Evolutionary conservation across 2,888 invertebrate genomes (phyloP), one percentile per base, ranked within the genome.

Genomic region (Tenthredo notha): DNA sequence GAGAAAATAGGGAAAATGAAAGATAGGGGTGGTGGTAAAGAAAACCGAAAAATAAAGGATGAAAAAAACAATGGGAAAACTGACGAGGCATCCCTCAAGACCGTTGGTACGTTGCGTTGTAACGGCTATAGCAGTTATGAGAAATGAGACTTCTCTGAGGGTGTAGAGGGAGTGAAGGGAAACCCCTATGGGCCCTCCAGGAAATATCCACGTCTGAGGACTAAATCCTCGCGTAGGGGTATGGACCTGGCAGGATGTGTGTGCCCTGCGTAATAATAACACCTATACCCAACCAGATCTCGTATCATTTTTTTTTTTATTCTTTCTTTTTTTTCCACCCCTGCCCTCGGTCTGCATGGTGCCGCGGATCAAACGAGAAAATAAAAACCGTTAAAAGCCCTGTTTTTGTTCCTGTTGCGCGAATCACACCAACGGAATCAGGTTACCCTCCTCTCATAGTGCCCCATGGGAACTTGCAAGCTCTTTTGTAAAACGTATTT

Each of bases 171-270:
- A 5, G 78, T 1, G 50, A 77, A 18, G 75, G 47, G 72, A 29
- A 40, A 15, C 72, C 25, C 33, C 50, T 54, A 10, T 58, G 58
- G 61, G 61, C 37, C 58, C 37, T 50, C 37, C 15, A 61, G 50
- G 58, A 80, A 61, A 80, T 61, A 61, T 61, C 61, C 78, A 80
- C 78, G 58, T 80, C 78, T 61, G n/a, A 61, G 40, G 58, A 58
- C 80, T 37, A 77, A 77, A 77, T 77, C 77, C 77, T 74, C 7
- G 21, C 43, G 21, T 43, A 61, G 29, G 67, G 67, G 67, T 67
- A 67, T 25, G 29, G 29, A 33, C 33, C 67, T 80, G 29, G 61
- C 80, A 80, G 80, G 61, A 61, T 61, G 58, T n/a, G 74, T 74
- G 74, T 74, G 29, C 77, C 77, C 77, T 54, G 50, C 25, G 77